phyloP scores from a whole-genome alignment of 2,888 invertebrate species.

The Danaus chrysippus region DNA sequence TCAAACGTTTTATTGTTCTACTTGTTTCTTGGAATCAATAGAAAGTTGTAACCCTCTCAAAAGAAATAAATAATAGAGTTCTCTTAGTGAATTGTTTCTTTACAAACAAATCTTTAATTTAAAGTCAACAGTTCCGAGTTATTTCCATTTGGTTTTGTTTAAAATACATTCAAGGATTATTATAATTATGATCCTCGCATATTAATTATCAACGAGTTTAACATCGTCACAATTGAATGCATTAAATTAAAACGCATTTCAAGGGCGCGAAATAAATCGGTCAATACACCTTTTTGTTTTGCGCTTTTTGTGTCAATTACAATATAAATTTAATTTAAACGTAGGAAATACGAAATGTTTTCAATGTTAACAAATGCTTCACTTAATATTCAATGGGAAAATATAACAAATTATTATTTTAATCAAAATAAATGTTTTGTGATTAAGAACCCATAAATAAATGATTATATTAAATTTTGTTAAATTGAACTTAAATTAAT shows the following conservation, averaged over 20 bases:
- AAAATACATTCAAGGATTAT: constrained; percentile 3
- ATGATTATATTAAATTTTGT: too few species aligned
- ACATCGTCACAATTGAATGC: constrained; percentile 3
- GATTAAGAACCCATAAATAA: too few species aligned
- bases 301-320: constrained; percentile 2
- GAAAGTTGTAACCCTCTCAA: too few species aligned
- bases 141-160: not conserved
- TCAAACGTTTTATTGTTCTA: too few species aligned
- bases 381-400: too few species aligned
- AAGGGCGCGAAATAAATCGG: constrained; percentile 3
- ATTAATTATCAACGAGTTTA: not conserved
- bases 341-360: constrained; percentile 1
- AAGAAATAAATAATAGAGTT: too few species aligned
- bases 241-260: constrained; percentile 8
- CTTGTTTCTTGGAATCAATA: too few species aligned
- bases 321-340: not conserved
- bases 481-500: too few species aligned
- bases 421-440: too few species aligned
- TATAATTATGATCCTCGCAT: not conserved
- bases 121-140: not conserved
- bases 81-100: too few species aligned
- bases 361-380: not conserved
- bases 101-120: too few species aligned
- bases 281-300: not conserved
- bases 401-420: too few species aligned